Evolutionary conservation across 2,113 vertebrate species (phyloP), one percentile per base, ranked within the genome.

Genomic region (Eudyptes chrysolophus): DNA sequence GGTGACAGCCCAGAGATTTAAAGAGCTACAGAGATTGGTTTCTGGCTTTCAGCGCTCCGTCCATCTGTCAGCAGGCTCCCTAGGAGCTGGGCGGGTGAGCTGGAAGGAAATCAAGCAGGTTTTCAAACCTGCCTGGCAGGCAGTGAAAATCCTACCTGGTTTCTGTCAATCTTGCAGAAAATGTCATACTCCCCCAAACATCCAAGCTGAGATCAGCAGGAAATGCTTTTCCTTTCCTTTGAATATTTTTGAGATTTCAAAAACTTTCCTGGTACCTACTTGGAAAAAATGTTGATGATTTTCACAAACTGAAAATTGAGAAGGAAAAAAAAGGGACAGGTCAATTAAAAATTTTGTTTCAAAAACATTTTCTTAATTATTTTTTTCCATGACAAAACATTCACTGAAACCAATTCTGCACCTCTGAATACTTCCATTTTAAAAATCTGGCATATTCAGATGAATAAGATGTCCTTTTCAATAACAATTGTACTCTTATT

Each of bases 101-200:
- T 77, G 89, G 25, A 51, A 93, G 89, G 93, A 94, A 92, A 95
- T 70, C 74, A 48, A 82, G 93, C 95, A 87, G 84, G 82, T 96
- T 93, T 58, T 15, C 87, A 90, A 96, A 93, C 89, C 91, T 80
- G 96, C 91, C 89, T 83, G 89, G 89, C 89, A 94, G 78, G 94
- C 77, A 77, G 22, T 57, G 89, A 80, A 87, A 93, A 92, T 30
- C 82, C 66, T 83, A 62, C 93, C 91, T 89, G 89, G 44, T 82
- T 89, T 79, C 84, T 80, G 62, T 74, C 81, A 87, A 1, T 90
- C 90, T 77, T 76, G 72, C 44, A 66, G 83, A 86, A 87, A 94
- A 75, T 78, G n/a, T 34, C 93, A 54, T 26, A n/a, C 21, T 89
- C 42, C 20, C 17, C 13, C 85, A 88, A 84, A 55, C 51, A 89